A percentile compares a stretch with the other conserved stretches of the same genome.
Evolutionary conservation across 2,888 invertebrate genomes (phyloP).

Genomic region (Cephonodes hylas): DNA sequence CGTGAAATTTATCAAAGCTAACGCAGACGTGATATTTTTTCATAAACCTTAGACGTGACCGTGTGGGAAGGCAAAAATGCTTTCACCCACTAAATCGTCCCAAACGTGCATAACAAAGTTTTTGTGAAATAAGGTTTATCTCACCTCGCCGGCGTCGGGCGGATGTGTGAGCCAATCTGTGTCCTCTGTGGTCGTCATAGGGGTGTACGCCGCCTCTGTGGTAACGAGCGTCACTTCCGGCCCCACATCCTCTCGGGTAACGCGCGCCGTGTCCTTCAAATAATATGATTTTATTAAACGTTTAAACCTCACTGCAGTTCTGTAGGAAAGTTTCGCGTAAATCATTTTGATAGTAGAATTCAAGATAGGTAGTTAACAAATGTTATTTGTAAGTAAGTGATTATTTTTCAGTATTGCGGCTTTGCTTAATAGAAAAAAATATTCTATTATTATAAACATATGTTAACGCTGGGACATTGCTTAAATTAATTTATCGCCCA

Average conservation of each 20-base stretch:
- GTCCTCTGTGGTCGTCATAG: conserved; percentile 68
- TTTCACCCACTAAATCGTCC: not conserved
- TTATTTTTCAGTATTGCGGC: too few relatives aligned
- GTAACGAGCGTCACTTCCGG: conserved; percentile 49
- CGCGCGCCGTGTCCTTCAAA: conserved; percentile 7
- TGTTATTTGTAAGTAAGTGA: too few relatives aligned
- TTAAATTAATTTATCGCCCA: too few relatives aligned
- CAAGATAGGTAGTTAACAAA: too few relatives aligned
- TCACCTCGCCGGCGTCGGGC: conserved; percentile 53
- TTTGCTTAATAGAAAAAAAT: too few relatives aligned
- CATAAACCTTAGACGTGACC: not conserved
- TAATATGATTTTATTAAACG: not conserved
- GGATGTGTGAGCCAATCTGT: conserved; percentile 74
- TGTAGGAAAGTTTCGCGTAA: not conserved
- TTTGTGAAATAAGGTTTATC: conserved; percentile 24
- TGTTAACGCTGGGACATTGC: too few relatives aligned
- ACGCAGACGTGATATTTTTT: not conserved
- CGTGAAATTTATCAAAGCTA: not conserved
- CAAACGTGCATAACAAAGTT: conserved; percentile 12
- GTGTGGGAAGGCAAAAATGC: not conserved
- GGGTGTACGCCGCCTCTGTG: conserved; percentile 59
- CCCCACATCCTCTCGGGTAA: conserved; percentile 45
- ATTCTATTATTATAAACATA: too few relatives aligned
- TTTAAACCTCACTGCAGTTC: not conserved
- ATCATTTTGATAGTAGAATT: not conserved